Evolutionary conservation across 2,113 vertebrate species (phyloP).

Genomic region (Leptodactylus fuscus): DNA sequence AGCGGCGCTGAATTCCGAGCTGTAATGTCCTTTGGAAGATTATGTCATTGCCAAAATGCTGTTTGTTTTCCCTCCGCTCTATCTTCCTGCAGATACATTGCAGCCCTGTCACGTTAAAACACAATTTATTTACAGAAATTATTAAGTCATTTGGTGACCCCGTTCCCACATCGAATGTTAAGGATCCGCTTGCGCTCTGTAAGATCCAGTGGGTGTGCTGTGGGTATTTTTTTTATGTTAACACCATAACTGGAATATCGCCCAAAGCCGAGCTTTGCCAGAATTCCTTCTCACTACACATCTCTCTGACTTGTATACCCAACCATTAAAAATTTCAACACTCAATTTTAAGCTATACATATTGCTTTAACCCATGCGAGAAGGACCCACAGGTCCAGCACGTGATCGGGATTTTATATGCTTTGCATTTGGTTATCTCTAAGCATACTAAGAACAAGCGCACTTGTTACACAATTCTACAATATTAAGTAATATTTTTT

Average conservation of each 20-base stretch:
- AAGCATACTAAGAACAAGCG: not conserved
- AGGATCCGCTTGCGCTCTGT: slow-evolving; percentile 18
- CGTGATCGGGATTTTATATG: not conserved
- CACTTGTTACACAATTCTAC: too few species aligned
- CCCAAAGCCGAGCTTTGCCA: slow-evolving; percentile 55
- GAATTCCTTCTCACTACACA: slow-evolving; percentile 54
- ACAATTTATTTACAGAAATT: slow-evolving; percentile 43
- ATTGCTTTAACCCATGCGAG: slow-evolving; percentile 53
- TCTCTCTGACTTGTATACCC: slow-evolving; percentile 58
- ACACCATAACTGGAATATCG: slow-evolving; percentile 57
- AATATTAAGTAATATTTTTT: not conserved
- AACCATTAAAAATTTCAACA: slow-evolving; percentile 61
- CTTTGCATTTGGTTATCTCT: not conserved
- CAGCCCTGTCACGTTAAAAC: not conserved
- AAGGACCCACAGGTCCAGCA: not conserved
- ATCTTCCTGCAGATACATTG: not conserved
- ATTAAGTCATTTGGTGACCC: slow-evolving; percentile 28
- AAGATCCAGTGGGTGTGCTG: slow-evolving; percentile 50
- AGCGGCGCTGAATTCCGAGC: not conserved
- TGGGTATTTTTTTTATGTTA: slow-evolving; percentile 54
- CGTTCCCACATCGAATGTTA: slow-evolving; percentile 6
- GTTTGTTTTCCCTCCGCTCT: slow-evolving; percentile 8
- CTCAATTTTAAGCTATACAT: slow-evolving; percentile 59
- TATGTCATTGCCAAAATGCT: not conserved
- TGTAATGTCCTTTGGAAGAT: slow-evolving; percentile 4